Evolutionary conservation across 2,113 vertebrate species (phyloP), one percentile per base, ranked within the genome.

Genomic region (Thalassoma bifasciatum): DNA sequence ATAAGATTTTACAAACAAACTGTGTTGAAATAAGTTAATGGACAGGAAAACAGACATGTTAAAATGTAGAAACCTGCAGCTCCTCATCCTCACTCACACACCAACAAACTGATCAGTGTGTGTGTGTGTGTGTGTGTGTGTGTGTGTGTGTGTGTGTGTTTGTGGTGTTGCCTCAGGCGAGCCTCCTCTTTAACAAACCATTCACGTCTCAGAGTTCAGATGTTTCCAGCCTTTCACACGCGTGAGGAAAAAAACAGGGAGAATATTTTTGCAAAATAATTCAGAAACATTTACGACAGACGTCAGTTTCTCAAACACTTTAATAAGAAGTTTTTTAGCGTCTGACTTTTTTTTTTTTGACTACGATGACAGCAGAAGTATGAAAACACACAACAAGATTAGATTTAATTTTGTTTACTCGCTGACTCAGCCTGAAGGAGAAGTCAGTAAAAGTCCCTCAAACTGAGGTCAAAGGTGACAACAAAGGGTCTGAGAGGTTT

Each of bases 111-210:
- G 30, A 30, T 30, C 30, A 30, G 19, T 34, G 17, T 21, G n/a
- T 21, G 19, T 36, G 44, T 50, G 11, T 34, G 17, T 21, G n/a
- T 30, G 24, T 21, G 44, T 49, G 19, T 34, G 10, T 21, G 13
- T 22, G n/a, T 37, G 46, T 51, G n/a, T 37, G 26, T 51, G n/a
- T 36, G 19, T 14, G 14, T 34, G 26, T 34, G 51, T 10, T 44
- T 17, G 40, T 40, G 24, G 37, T 7, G 23, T 72, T 10, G 50
- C 59, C 70, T 72, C 70, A 72, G 70, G 70, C 70, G 36, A 22
- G 52, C 50, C 6, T 30, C 22, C 2, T 61, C 58, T 53, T n/a
- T n/a, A 8, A 44, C 19, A 72, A 44, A 7, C 17, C 19, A 34
- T 40, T 61, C 9, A 12, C 8, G 13, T 71, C 47, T 52, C 57